Base-by-base conservation (phyloP, 2,113 vertebrate species). In the Alligator sinensis region DNA sequence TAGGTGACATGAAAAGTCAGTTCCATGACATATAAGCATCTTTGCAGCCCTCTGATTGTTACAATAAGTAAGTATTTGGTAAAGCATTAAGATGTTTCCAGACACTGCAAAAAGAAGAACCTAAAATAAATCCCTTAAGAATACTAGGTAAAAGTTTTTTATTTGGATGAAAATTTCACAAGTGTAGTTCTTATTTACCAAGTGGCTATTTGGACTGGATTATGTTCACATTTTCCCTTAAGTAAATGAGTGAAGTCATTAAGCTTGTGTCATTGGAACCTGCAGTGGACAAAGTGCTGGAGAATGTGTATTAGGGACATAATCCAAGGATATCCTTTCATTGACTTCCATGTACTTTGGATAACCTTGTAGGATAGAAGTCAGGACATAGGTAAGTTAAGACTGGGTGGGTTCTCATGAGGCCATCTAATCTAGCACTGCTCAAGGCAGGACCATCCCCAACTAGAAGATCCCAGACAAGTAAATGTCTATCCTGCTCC, bases 11-110 rank as follows among this genome's bases (percentile, higher is more conserved):
- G 61, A 95, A 84, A 83, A 93, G 82, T 88, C 74, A 93, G 28
- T 83, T 93, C 81, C 55, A 21, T 34, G 27, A 72, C 25, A 93
- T 84, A 92, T 72, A 54, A 95, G n/a, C 14, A 89, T 27, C n/a
- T 74, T 88, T 72, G 60, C 80, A 87, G 87, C 64, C 75, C 47
- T 88, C 88, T 60, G 75, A 82, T 94, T 93, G 88, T 83, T 92
- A 86, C 30, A 90, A 70, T 83, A 91, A 88, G 47, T 88, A 95
- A 94, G 63, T 80, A 22, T 85, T 68, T 57, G 17, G 2, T 77
- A 68, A 85, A 95, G 34, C 10, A 76, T 88, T 86, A 86, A 27
- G 28, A 5, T 54, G 58, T 38, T 68, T 70, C 24, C 82, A 86
- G 63, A 9, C 68, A 14, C 63, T 83, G 80, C 84, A 66, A 91